Conservation (phyloP, 1,140 invertebrate genomes). For the Atopsyche davidsoni region DNA sequence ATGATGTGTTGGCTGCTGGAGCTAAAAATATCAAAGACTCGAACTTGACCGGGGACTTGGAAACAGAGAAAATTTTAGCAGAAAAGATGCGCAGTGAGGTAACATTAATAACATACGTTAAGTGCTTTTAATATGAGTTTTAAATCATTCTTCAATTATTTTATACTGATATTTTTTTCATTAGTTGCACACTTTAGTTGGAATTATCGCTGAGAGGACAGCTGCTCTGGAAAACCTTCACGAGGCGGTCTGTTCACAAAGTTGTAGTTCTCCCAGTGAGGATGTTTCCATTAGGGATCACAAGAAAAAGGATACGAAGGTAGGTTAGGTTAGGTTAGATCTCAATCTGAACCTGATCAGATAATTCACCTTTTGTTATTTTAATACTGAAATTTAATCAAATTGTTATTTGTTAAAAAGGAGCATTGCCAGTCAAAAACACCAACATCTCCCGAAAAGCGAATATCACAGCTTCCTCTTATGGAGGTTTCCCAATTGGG, state of each 20-base stretch:
- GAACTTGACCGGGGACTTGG: constrained; percentile 7
- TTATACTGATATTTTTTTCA: constrained; percentile 23
- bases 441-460: constrained; percentile 15
- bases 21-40: constrained; percentile 5
- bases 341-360: no score
- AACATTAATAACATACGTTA: background rate
- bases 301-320: constrained; percentile 28
- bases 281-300: constrained; percentile 68
- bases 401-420: no score
- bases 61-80: constrained; percentile 23
- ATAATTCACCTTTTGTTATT: no score
- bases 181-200: constrained; percentile 55
- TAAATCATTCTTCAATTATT: background rate
- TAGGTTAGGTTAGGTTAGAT: no score
- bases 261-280: constrained; percentile 66
- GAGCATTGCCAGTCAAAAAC: constrained; percentile 2
- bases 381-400: no score
- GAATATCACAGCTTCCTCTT: constrained; percentile 41
- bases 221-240: constrained; percentile 64
- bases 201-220: constrained; percentile 57
- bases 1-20: constrained; percentile 32
- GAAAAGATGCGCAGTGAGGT: constrained; percentile 27
- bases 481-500: constrained; percentile 56
- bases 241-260: constrained; percentile 50
- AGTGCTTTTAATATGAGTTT: no score